Base-by-base conservation (phyloP, 1,140 invertebrate genomes). In the Gonioctena quinquepunctata region DNA sequence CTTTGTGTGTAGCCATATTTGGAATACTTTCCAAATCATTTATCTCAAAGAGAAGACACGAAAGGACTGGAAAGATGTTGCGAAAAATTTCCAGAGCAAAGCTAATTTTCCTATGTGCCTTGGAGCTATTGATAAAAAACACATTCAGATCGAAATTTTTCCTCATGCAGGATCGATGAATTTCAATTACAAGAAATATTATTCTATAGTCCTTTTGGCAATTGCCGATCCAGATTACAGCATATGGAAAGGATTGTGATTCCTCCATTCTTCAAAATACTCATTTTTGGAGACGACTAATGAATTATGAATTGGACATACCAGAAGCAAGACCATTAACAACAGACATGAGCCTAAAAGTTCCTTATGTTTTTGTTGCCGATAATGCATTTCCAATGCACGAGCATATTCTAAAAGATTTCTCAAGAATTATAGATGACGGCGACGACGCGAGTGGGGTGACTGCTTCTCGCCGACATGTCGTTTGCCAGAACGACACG, bases 111-210 rank as follows among this genome's bases (percentile, higher is more conserved):
- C 82, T 7, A 73, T 79, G 33, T 80, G 76, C 62, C 60, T 81
- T 42, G 79, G 80, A 19, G 76, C 77, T 26, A 69, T 81, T 62
- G 77, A 84, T 77, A 78, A 82, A 33, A 56, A 66, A 54, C 50
- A 66, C 25, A 56, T 66, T 52, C 48, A 6, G 13, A 66, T 66
- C n/a, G 3, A 52, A 54, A 70, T 64, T 57, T 81, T 79, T 66
- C 4, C 61, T 13, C 33, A 71, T 42, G 73, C 70, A 49, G 78
- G 81, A 48, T 82, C 80, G 7, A 26, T 72, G 66, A 80, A 73
- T 68, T 82, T 72, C 63, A 83, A 82, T 72, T 84, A 83, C 61
- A 83, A 83, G 57, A 48, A 74, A 2, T 82, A 80, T 83, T 62
- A 70, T 83, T 49, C 74, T 22, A 61, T 68, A 57, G 33, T 73